Evolutionary conservation across 2,797 vertebrate species (phyloP), one percentile per base, ranked within the genome.

Genomic region (Brachymystax lenok): DNA sequence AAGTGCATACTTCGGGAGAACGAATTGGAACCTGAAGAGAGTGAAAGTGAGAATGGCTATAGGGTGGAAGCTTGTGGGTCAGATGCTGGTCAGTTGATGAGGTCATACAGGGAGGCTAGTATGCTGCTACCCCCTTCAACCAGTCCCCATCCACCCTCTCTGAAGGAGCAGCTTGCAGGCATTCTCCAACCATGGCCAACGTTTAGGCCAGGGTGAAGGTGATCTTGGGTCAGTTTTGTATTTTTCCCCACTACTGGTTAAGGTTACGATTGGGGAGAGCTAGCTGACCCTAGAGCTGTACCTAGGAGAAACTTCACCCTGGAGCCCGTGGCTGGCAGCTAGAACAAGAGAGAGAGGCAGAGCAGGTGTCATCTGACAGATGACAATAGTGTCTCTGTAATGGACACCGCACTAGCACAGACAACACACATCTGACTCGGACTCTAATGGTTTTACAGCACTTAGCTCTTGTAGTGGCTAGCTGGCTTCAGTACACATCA

Each of bases 321-420:
- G 5, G 54, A n/a, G 54, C 5, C 19, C 19, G 54, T 59, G 54
- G 54, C 7, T 5, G 40, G 40, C 40, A 46, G 40, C 40, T 46
- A 10, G 8, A 46, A 46, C 40, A 10, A 12, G 40, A 46, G 40
- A 46, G 40, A 10, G 8, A 46, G 40, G 40, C 40, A 46, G 82
- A 80, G 74, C 69, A 54, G 84, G 90, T 90, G 88, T 92, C 89
- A 51, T 90, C 88, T 93, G 88, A 91, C 91, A 76, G 87, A 92
- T 93, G 89, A 91, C 92, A 93, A 92, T 92, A 93, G 89, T 92
- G 88, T 86, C 85, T 46, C 84, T 87, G 92, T 90, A 93, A 91
- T 50, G 74, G 79, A 91, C 89, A 91, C 91, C 77, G 79, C 59
- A 86, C 85, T 88, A 89, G 89, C 88, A 89, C 40, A 7, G 8